These are phyloP conservation scores for Sebastes melanostomus DNA, from an alignment of 2,797 vertebrate species.

Conservation along the genomic window DNA sequence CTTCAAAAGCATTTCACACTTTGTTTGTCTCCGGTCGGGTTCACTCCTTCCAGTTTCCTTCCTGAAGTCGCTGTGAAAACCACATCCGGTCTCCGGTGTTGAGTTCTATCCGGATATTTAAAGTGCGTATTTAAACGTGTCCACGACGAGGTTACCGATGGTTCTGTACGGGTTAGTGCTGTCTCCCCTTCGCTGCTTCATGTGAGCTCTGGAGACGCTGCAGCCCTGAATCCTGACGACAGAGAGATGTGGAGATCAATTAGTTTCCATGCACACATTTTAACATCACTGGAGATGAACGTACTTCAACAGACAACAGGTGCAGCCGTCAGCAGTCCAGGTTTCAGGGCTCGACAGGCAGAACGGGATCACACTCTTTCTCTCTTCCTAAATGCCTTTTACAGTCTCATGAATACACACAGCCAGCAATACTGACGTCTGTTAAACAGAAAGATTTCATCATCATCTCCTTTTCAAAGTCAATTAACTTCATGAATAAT, in stretches of 20 bases:
- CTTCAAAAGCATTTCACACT: neutral
- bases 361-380: neutral
- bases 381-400: neutral
- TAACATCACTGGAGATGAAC: neutral
- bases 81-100: neutral
- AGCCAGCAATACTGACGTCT: rapidly evolving
- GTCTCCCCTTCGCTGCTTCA: neutral
- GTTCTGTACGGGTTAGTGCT: neutral
- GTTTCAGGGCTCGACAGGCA: neutral
- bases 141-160: neutral
- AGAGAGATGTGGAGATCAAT: slow-evolving; percentile 11
- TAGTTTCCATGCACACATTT: neutral
- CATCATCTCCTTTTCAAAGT: neutral
- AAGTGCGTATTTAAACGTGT: neutral
- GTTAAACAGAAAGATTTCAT: neutral
- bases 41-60: neutral
- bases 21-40: neutral
- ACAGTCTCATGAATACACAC: neutral
- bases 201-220: slow-evolving; percentile 26
- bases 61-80: neutral
- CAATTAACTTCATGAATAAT: neutral
- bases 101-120: neutral
- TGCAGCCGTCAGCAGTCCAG: neutral
- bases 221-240: slow-evolving; percentile 30
- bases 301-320: neutral